Base-by-base conservation (phyloP, 2,888 invertebrate species). In the Ichneumoninae sp. region DNA sequence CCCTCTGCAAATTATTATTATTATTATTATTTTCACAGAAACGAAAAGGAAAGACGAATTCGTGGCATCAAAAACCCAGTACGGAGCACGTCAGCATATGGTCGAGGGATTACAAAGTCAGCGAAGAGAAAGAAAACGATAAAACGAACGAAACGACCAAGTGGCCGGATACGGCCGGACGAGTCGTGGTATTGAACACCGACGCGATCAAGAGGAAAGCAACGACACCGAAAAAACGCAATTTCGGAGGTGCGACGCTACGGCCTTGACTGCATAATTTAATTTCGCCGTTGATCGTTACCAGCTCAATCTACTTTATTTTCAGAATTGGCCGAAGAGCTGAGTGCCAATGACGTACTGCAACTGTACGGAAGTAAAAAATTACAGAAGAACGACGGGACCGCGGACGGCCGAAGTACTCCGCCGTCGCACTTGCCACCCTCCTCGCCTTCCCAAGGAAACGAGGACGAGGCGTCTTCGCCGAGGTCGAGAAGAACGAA, bases 71-170 rank as follows among this genome's bases (percentile, higher is more conserved):
- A 66, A 86, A 84, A 60, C 3, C 78, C 19, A 44, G 77, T 7
- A 73, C 88, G 0, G 91, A 92, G 77, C 94, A 94, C 83, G 89
- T 89, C 81, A 95, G 95, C 83, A 95, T 95, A 87, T 95, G 95
- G 95, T 91, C 92, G 8, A 74, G 83, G 13, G 88, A 91, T 76
- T 94, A 91, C 83, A 83, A 85, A 57, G 65, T 86, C 2, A 73
- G 47, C 22, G 86, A 89, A 4, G 87, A 91, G 0, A 83, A 89
- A 60, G 88, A 83, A 57, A 87, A 75, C 16, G 80, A 76, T 60
- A 71, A 65, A 7, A 40, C 50, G 7, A 80, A 69, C 22, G 81
- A 86, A 78, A 83, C 85, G 19, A 88, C 82, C 1, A 78, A 81
- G 50, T 85, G 90, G 54, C 91, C 91, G 1, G 88, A 89, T 7